A percentile compares a stretch with the other conserved stretches of the same genome.
Evolutionary conservation across 1,140 invertebrate species (phyloP).

Genomic region (Charaxes varanes): DNA sequence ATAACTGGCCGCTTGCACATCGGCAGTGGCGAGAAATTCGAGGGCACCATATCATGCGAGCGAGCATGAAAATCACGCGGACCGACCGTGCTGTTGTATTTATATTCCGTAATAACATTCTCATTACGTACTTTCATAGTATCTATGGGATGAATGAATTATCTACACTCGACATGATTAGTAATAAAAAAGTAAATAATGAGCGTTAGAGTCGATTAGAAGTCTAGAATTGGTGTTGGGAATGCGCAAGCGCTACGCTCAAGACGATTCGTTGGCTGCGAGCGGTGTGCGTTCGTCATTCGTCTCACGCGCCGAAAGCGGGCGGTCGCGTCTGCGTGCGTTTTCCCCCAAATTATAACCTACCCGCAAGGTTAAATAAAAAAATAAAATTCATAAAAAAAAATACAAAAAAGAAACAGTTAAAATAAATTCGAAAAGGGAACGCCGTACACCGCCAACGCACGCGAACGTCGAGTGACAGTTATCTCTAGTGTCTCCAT

Average conservation of each 20-base stretch:
- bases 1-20: conserved; percentile 16
- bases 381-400: conserved; percentile 1
- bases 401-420: neutral
- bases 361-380: conserved; percentile 33
- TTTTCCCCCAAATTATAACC: conserved; percentile 22
- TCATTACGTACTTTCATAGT: conserved; percentile 22
- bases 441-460: too few relatives aligned
- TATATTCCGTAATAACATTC: conserved; percentile 30
- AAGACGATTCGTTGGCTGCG: conserved; percentile 19
- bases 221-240: conserved; percentile 41
- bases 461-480: conserved; percentile 38
- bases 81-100: conserved; percentile 39
- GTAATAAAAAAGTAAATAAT: conserved; percentile 41
- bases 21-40: conserved; percentile 22
- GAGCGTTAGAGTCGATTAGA: conserved; percentile 33
- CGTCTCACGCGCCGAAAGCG: conserved; percentile 38
- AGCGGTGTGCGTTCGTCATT: conserved; percentile 31
- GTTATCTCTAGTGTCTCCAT: conserved; percentile 36
- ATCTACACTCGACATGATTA: conserved; percentile 30
- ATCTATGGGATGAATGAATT: conserved; percentile 42
- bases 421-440: conserved; percentile 11
- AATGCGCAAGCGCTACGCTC: conserved; percentile 24
- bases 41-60: conserved; percentile 42
- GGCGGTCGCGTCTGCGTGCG: conserved; percentile 33
- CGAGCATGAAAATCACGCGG: conserved; percentile 46